A percentile compares a stretch with the other conserved stretches of the same genome.
phyloP scores from a whole-genome alignment of 1,140 invertebrate genomes.

The Drosophila lacteicornis region DNA sequence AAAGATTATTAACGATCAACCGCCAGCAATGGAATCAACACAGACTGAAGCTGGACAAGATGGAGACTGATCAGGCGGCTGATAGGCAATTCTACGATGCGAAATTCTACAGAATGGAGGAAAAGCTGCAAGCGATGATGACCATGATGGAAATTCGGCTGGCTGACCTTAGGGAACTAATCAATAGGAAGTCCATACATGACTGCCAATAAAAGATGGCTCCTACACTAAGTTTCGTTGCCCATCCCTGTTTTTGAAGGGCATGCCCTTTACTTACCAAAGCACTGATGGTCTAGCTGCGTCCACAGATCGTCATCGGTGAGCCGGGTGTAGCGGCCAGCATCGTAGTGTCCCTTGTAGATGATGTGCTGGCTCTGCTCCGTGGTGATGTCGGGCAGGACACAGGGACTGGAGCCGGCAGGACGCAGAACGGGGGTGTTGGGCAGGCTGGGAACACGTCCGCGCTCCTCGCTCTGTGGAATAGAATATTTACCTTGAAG shows the following conservation, averaged over 20 bases:
- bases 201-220: background rate
- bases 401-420: slow-evolving; percentile 88
- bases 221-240: no score
- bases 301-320: slow-evolving; percentile 91
- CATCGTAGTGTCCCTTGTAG: slow-evolving; percentile 90
- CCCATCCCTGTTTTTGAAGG: no score
- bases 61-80: background rate
- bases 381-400: slow-evolving; percentile 88
- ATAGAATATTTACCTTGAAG: background rate
- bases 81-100: no score
- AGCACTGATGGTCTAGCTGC: slow-evolving; percentile 85
- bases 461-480: slow-evolving; percentile 90
- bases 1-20: no score
- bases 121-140: background rate
- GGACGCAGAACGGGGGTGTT: slow-evolving; percentile 89
- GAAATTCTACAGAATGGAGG: no score
- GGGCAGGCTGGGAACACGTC: slow-evolving; percentile 88
- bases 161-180: background rate
- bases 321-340: slow-evolving; percentile 91
- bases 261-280: slow-evolving; percentile 46
- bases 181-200: background rate
- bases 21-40: background rate
- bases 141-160: background rate
- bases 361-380: slow-evolving; percentile 89
- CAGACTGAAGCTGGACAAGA: background rate